Evolutionary conservation across 2,888 invertebrate species (phyloP).

Genomic region (Drosophila differens): DNA sequence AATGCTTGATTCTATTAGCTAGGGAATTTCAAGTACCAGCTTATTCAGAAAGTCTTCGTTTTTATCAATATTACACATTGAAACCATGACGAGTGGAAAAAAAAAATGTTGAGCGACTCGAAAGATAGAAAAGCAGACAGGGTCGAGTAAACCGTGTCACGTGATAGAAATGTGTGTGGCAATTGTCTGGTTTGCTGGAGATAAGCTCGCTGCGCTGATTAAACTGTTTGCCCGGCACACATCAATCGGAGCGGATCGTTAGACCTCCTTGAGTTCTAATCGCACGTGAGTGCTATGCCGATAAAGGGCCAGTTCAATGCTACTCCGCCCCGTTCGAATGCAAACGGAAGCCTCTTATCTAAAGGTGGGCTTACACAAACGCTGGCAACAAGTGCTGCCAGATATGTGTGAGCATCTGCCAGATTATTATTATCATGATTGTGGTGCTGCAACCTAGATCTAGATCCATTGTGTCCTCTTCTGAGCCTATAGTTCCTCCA

Average conservation of each 20-base stretch:
- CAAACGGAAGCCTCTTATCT: constrained; percentile 10
- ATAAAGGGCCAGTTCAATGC: constrained; percentile 28
- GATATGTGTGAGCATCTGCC: background rate
- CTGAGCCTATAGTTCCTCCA: no score
- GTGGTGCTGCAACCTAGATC: no score
- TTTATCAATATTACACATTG: constrained; percentile 24
- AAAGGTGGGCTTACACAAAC: background rate
- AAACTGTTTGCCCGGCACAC: constrained; percentile 64
- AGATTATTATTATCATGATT: background rate
- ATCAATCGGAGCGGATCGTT: constrained; percentile 32
- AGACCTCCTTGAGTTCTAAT: background rate
- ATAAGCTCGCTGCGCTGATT: constrained; percentile 62
- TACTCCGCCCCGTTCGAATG: background rate
- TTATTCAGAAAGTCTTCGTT: background rate
- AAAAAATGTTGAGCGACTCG: constrained; percentile 17
- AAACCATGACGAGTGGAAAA: constrained; percentile 40
- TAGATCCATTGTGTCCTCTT: no score
- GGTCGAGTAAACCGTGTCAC: constrained; percentile 51
- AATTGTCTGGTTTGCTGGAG: constrained; percentile 49
- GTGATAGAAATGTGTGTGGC: constrained; percentile 60
- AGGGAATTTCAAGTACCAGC: background rate
- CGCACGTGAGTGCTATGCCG: constrained; percentile 25
- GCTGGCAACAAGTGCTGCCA: background rate
- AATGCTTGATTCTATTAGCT: constrained; percentile 10
- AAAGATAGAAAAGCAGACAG: constrained; percentile 19